Conservation (phyloP, 2,888 invertebrate genomes). For the Drosophila macrospina region DNA sequence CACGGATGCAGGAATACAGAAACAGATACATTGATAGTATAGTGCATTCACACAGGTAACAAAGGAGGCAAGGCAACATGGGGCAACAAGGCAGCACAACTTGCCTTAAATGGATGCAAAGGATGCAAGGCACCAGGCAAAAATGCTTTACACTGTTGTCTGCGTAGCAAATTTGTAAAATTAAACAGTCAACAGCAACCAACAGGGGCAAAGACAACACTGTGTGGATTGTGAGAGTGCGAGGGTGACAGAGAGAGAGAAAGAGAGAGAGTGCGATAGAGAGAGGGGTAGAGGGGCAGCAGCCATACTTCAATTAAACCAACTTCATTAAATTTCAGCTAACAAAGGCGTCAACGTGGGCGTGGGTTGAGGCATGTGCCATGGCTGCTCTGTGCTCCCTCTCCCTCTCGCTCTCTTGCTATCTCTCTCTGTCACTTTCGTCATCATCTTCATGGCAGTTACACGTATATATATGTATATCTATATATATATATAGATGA, state of each 20-base stretch:
- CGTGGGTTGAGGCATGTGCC: constrained; percentile 36
- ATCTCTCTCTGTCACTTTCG: constrained; percentile 31
- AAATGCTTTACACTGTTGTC: constrained; percentile 68
- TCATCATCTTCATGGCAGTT: constrained; percentile 66
- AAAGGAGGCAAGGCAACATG: constrained; percentile 14
- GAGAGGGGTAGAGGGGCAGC: constrained; percentile 34
- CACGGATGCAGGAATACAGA: no score
- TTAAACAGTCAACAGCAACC: constrained; percentile 76
- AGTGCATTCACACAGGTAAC: constrained; percentile 21
- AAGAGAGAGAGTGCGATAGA: not conserved
- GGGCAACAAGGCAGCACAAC: constrained; percentile 26
- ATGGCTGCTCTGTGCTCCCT: constrained; percentile 22
- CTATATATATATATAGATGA: constrained; percentile 15
- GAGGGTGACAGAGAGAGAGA: not conserved
- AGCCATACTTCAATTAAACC: constrained; percentile 81
- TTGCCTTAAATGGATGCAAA: constrained; percentile 73
- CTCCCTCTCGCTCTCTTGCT: not conserved
- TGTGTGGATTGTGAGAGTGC: constrained; percentile 20
- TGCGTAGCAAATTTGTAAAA: constrained; percentile 82
- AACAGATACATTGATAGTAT: constrained; percentile 9
- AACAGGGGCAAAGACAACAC: constrained; percentile 44
- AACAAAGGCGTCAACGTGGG: constrained; percentile 75
- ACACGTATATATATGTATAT: constrained; percentile 44
- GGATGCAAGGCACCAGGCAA: constrained; percentile 45
- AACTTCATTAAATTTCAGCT: constrained; percentile 81